Base-by-base conservation (phyloP, 2,113 vertebrate species). In the Seriola aureovittata region DNA sequence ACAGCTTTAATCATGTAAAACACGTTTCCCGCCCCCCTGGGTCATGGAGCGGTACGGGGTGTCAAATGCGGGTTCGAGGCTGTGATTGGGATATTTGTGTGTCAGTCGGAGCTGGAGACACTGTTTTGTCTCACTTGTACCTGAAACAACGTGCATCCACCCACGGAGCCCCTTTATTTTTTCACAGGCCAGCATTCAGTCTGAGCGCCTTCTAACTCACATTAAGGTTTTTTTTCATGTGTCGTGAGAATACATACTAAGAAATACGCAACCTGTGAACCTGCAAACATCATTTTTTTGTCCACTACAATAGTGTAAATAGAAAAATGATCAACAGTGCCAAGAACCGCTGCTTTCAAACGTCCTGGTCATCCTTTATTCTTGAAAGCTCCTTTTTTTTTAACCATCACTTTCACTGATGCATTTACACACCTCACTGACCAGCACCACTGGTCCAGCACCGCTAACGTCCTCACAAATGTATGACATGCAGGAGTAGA, bases 401-500 rank as follows among this genome's bases (percentile, higher is more conserved):
- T 63, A 13, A 3, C 65, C 78, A 36, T 59, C 62, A 85, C 34
- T n/a, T 38, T 19, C 50, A 25, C 38, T 48, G 71, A 69, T 70
- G 44, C 52, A 40, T 81, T 74, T 59, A 55, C n/a, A 44, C 71
- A 58, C 70, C 60, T 84, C 75, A 1, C 50, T 54, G 54, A 71
- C 71, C 71, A 65, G 25, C n/a, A 36, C 44, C 46, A 1, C 48
- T 1, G 34, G n/a, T 63, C 67, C 58, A 16, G 23, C 4, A 1
- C 71, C n/a, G 72, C 62, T 63, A 8, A 55, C 25, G 9, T 67
- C 76, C 21, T 65, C 59, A 67, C 64, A 74, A 76, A 79, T 72
- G 59, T 71, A 57, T 71, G 81, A 81, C 83, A 55, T 48, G 74
- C 58, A 65, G 67, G 79, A 78, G 72, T 60, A 60, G 62, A 55